Conservation (phyloP, 2,113 vertebrate species). For the Notiomystis cincta region DNA sequence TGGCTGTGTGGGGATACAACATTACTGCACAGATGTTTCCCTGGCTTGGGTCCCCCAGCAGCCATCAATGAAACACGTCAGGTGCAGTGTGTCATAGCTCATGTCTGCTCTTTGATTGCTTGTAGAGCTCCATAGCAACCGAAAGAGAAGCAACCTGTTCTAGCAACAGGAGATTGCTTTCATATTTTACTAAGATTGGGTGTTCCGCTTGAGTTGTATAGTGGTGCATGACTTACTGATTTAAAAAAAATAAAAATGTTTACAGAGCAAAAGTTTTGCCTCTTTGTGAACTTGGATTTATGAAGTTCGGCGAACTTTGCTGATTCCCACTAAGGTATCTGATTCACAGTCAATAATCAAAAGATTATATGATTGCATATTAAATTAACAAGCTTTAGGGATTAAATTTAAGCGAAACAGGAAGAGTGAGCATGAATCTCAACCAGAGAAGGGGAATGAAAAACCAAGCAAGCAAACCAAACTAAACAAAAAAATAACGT, state of each 20-base stretch:
- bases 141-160: slow-evolving; percentile 53
- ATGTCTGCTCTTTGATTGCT: slow-evolving; percentile 56
- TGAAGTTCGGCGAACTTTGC: slow-evolving; percentile 3
- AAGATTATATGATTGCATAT: neutral
- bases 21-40: neutral
- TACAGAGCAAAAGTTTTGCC: slow-evolving; percentile 21
- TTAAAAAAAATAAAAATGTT: neutral
- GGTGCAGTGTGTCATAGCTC: neutral
- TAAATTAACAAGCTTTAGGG: neutral
- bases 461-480: neutral
- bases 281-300: slow-evolving; percentile 12
- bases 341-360: neutral
- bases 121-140: slow-evolving; percentile 56
- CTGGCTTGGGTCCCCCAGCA: neutral
- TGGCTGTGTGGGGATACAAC: neutral
- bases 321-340: slow-evolving; percentile 1
- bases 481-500: neutral
- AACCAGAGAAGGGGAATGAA: neutral
- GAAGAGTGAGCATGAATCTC: neutral
- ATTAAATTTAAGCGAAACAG: neutral
- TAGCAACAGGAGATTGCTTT: slow-evolving; percentile 54
- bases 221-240: slow-evolving; percentile 29
- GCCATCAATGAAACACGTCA: neutral
- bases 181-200: slow-evolving; percentile 67
- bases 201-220: slow-evolving; percentile 64